phyloP scores from a whole-genome alignment of 2,797 vertebrate species.

The Pteronotus mesoamericanus region DNA sequence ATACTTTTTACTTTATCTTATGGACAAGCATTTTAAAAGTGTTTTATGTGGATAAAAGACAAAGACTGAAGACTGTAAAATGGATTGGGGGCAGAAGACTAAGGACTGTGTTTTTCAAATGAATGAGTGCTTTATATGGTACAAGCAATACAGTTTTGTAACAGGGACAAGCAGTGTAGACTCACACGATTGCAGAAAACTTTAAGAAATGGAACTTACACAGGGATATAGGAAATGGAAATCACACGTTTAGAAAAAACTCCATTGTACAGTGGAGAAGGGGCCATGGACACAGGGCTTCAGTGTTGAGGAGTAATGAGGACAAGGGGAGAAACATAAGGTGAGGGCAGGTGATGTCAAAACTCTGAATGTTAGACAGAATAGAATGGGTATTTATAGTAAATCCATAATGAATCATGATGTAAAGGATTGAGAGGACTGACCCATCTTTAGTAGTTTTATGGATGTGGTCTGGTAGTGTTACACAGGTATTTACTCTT shows the following conservation, averaged over 20 bases:
- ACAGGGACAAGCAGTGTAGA: background rate
- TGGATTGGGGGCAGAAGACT: background rate
- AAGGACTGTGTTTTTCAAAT: background rate
- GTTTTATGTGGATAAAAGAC: background rate
- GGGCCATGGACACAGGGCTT: background rate
- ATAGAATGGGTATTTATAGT: background rate
- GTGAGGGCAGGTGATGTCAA: background rate
- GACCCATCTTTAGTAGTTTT: background rate
- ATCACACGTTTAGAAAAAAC: background rate
- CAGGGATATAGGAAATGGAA: background rate
- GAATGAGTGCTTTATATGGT: background rate
- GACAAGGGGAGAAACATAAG: background rate
- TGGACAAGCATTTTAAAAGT: background rate
- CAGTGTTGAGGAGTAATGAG: background rate
- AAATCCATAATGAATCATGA: background rate
- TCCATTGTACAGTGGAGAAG: background rate
- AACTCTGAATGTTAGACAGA: background rate
- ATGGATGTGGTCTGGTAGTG: background rate
- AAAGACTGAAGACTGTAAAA: background rate
- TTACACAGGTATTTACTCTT: background rate
- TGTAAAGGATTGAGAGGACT: background rate
- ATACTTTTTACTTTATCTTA: background rate
- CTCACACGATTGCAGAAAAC: background rate
- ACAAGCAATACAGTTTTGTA: background rate
- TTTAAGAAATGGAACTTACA: background rate